Conservation (phyloP, 2,797 vertebrate species). For the Poecilia wingei region DNA sequence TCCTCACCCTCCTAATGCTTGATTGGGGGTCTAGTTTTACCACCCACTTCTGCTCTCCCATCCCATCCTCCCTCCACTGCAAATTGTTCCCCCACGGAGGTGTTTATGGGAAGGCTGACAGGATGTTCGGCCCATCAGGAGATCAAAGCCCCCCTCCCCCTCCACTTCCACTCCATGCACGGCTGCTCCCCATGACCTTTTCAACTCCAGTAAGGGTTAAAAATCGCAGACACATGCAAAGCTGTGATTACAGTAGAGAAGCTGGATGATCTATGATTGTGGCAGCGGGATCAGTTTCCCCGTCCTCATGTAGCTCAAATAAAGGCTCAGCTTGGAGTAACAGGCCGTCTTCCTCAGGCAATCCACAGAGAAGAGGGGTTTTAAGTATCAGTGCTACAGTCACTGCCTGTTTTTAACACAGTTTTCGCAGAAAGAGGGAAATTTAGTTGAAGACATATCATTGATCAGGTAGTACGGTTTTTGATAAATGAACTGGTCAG, state of each 20-base stretch:
- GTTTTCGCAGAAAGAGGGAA: not conserved
- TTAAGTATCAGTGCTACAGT: not conserved
- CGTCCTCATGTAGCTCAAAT: slow-evolving; percentile 52
- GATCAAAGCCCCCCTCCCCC: slow-evolving; percentile 75
- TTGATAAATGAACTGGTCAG: not conserved
- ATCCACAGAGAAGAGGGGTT: not conserved
- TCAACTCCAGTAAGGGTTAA: slow-evolving; percentile 74
- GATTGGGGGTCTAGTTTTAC: slow-evolving; percentile 70
- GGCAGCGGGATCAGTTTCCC: slow-evolving; percentile 52
- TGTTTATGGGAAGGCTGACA: slow-evolving; percentile 83
- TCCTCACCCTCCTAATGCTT: slow-evolving; percentile 44
- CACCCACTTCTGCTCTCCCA: slow-evolving; percentile 45
- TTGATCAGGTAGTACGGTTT: not conserved
- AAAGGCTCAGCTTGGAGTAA: slow-evolving; percentile 40
- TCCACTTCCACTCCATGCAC: slow-evolving; percentile 71
- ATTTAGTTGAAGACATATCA: not conserved
- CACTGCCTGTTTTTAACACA: not conserved
- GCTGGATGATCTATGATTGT: slow-evolving; percentile 39
- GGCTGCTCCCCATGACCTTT: slow-evolving; percentile 77
- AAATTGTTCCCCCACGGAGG: slow-evolving; percentile 78
- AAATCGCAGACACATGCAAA: slow-evolving; percentile 70
- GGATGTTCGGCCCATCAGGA: slow-evolving; percentile 81
- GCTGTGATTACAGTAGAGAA: slow-evolving; percentile 64
- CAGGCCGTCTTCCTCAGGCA: slow-evolving; percentile 1
- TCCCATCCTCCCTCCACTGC: slow-evolving; percentile 36